These are phyloP conservation scores for Lichenostomus cassidix DNA, from an alignment of 2,113 vertebrate species.

Conservation along the genomic window DNA sequence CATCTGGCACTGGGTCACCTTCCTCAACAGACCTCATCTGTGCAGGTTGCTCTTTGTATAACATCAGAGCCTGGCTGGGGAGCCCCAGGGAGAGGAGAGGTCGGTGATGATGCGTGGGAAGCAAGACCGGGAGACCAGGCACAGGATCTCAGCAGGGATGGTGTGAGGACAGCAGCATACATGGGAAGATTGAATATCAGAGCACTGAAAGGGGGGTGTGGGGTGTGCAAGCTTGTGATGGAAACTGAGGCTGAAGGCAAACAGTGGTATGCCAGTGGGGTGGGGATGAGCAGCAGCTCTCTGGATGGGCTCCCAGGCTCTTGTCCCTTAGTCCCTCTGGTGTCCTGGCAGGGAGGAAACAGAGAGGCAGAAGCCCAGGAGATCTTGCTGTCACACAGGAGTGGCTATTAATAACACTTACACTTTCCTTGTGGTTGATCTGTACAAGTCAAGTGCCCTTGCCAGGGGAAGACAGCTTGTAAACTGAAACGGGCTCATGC, in stretches of 20 bases:
- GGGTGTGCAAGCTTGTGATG: not conserved
- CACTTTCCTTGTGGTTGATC: not conserved
- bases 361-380: not conserved
- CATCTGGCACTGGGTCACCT: rapidly evolving
- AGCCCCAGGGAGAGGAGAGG: not conserved
- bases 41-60: not conserved
- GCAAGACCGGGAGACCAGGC: rapidly evolving
- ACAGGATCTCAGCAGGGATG: not conserved
- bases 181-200: not conserved
- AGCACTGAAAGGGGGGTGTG: not conserved
- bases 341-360: not conserved
- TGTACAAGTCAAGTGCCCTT: not conserved
- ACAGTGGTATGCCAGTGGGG: not conserved
- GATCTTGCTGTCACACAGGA: not conserved
- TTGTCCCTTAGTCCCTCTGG: not conserved
- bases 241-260: not conserved
- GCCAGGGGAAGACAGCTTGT: not conserved
- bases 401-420: conserved; percentile 26
- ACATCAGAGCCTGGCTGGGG: not conserved
- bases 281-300: not conserved
- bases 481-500: not conserved
- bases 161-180: rapidly evolving
- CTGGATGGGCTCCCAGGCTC: not conserved
- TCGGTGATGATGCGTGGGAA: not conserved
- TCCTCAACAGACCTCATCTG: not conserved